phyloP scores from a whole-genome alignment of 2,113 vertebrate species.

The Noctilio leporinus region DNA sequence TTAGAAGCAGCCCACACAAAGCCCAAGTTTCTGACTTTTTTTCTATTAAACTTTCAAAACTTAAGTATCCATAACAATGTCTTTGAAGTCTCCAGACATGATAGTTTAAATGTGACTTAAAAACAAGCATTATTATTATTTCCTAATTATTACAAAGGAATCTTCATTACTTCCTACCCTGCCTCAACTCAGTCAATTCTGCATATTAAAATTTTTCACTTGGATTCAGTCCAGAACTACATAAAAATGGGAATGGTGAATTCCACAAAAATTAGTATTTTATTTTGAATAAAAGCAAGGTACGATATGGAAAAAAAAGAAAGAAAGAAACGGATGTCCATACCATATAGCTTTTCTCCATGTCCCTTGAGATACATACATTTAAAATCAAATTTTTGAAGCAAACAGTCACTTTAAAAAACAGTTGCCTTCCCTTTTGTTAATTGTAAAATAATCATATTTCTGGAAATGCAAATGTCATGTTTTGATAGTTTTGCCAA shows the following conservation, averaged over 20 bases:
- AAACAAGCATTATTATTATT: not conserved
- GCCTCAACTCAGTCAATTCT: not conserved
- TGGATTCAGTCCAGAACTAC: not conserved
- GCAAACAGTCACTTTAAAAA: not conserved
- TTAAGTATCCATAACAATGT: not conserved
- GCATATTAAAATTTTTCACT: not conserved
- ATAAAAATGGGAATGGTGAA: not conserved
- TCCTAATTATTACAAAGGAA: not conserved
- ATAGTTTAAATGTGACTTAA: not conserved
- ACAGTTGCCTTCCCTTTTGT: not conserved
- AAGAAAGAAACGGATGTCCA: not conserved
- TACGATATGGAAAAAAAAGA: not conserved
- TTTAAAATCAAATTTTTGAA: not conserved
- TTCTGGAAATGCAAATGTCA: not conserved
- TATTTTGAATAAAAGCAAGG: not conserved
- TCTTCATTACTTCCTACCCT: not conserved
- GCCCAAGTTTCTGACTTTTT: not conserved
- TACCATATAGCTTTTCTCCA: not conserved
- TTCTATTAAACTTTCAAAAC: not conserved
- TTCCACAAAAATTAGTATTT: not conserved
- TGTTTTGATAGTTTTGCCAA: slow-evolving; percentile 1
- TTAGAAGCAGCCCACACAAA: not conserved
- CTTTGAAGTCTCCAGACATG: not conserved
- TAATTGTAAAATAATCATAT: slow-evolving; percentile 18
- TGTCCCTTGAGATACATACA: not conserved